Evolutionary conservation across 2,888 invertebrate species (phyloP), one percentile per base, ranked within the genome.

Genomic region (Drosophila testacea): DNA sequence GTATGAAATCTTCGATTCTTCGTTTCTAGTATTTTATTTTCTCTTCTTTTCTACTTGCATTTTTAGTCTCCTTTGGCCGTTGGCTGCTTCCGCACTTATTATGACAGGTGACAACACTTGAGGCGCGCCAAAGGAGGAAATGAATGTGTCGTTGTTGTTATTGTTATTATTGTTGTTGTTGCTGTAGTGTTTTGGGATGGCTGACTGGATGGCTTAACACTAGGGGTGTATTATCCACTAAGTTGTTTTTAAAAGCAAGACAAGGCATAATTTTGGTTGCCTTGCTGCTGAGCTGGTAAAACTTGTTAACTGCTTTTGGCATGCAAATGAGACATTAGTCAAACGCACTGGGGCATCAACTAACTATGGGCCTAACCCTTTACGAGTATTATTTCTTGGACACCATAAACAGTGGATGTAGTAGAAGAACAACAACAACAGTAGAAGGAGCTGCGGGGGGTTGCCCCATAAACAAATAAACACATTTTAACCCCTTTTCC

Each of bases 281-380:
- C 50, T 57, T 36, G 48, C 27, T 57, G 48, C 27, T 57, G 62
- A 44, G 42, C 44, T 46, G 72, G 56, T 65, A 65, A 89, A 77
- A 85, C 78, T 85, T 85, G 90, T 85, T 90, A 85, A 85, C 85
- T 90, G 90, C 89, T 90, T 86, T 86, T 86, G 89, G 90, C 90
- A 85, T 85, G 85, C 85, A 85, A 85, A 85, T 85, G 85, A 90
- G 85, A 90, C 89, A 85, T 85, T 90, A 88, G 90, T 90, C 85
- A 88, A 88, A 83, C 83, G 90, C 86, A 82, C 73, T 78, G 81
- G 73, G 86, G 63, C 86, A 88, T 81, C 85, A 67, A 67, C 84
- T 56, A 38, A 67, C 64, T 74, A 66, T 44, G 46, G 32, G 22
- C 63, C 62, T 79, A 73, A 64, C 77, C 77, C 72, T 80, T 80